A percentile compares a stretch with the other conserved stretches of the same genome.
phyloP scores from a whole-genome alignment of 2,113 vertebrate species.

The Ochotona princeps region DNA sequence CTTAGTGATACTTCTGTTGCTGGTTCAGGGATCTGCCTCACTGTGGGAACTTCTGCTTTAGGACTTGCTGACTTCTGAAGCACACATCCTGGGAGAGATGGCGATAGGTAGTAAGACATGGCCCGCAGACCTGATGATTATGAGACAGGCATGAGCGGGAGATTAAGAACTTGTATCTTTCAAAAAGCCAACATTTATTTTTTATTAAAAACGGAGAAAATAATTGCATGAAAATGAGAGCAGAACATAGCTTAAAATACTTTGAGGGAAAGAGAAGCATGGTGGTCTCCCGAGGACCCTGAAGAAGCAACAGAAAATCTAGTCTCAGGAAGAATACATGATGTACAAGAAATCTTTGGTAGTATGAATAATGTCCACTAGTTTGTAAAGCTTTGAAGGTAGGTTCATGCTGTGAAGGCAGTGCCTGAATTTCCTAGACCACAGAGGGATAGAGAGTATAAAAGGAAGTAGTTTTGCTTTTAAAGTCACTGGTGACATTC shows the following conservation, averaged over 20 bases:
- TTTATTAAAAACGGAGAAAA: constrained; percentile 36
- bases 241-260: background rate
- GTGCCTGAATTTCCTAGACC: background rate
- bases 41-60: background rate
- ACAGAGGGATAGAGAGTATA: background rate
- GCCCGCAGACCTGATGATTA: background rate
- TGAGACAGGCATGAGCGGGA: background rate
- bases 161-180: background rate
- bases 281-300: background rate
- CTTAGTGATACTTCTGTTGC: background rate
- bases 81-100: background rate
- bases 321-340: background rate
- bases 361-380: background rate
- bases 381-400: background rate
- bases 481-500: constrained; percentile 36
- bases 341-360: background rate
- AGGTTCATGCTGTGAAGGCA: background rate
- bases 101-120: background rate
- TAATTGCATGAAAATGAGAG: constrained; percentile 22
- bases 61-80: background rate
- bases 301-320: background rate
- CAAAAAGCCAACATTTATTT: background rate
- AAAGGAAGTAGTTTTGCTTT: constrained; percentile 41
- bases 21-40: background rate
- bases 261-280: background rate